Evolutionary conservation across 2,113 vertebrate genomes (phyloP).

Genomic region (Carassius auratus): DNA sequence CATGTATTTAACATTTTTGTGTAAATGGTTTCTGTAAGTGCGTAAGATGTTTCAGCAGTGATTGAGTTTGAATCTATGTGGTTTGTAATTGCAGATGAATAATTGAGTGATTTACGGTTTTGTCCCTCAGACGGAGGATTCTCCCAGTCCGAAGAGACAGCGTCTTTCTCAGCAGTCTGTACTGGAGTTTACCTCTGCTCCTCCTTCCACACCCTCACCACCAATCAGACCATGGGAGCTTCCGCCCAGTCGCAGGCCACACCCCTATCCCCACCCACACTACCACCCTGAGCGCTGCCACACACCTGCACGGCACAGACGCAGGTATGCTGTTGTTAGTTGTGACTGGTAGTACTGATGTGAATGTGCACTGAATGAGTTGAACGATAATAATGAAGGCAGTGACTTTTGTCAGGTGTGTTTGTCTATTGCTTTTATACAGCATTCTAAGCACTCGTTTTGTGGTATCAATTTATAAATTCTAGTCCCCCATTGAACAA

Average conservation of each 20-base stretch:
- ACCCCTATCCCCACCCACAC: slow-evolving; percentile 86
- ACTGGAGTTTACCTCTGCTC: slow-evolving; percentile 86
- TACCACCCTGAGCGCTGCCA: slow-evolving; percentile 94
- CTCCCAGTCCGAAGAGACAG: slow-evolving; percentile 95
- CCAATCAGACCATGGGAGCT: slow-evolving; percentile 99
- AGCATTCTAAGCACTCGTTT: background rate
- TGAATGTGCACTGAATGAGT: background rate
- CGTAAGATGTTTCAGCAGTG: background rate
- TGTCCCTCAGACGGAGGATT: slow-evolving; percentile 86
- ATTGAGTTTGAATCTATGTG: background rate
- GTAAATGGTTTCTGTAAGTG: background rate
- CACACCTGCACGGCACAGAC: slow-evolving; percentile 92
- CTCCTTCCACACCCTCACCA: slow-evolving; percentile 90
- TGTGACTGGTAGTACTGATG: background rate
- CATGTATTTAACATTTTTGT: background rate
- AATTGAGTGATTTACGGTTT: slow-evolving; percentile 10
- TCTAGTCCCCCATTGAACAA: background rate
- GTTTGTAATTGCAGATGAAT: background rate
- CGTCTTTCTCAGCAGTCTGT: slow-evolving; percentile 91
- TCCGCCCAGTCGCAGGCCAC: slow-evolving; percentile 87
- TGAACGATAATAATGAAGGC: background rate
- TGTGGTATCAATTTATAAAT: background rate
- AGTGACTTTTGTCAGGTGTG: background rate
- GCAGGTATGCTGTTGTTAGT: slow-evolving; percentile 77
- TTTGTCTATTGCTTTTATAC: background rate